phyloP scores from a whole-genome alignment of 2,797 vertebrate species.

The Holocentrus rufus region DNA sequence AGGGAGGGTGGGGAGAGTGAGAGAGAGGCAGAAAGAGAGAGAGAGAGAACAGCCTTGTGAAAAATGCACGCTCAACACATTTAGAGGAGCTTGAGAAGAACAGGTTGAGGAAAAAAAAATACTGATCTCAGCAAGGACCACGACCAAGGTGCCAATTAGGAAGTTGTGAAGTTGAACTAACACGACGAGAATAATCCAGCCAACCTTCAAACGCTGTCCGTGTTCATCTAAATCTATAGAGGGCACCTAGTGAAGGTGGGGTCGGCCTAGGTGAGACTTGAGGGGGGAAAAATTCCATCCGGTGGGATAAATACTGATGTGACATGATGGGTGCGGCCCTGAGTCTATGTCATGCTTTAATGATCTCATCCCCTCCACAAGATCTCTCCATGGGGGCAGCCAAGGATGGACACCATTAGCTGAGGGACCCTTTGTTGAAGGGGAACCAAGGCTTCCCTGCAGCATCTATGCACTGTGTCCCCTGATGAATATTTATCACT shows the following conservation, averaged over 20 bases:
- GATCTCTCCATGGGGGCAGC: constrained; percentile 68
- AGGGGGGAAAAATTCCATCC: constrained; percentile 9
- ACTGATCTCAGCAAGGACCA: constrained; percentile 85
- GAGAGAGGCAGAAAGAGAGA: constrained; percentile 54
- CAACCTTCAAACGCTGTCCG: constrained; percentile 74
- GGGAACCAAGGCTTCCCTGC: constrained; percentile 57
- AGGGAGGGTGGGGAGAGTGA: constrained; percentile 62
- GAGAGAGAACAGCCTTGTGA: constrained; percentile 72
- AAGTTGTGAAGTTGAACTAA: constrained; percentile 81
- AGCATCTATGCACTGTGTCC: constrained; percentile 57
- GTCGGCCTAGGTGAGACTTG: constrained; percentile 57
- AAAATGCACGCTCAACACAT: constrained; percentile 83
- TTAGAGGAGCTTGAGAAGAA: constrained; percentile 81
- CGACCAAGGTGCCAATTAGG: constrained; percentile 84
- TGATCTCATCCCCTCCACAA: constrained; percentile 68
- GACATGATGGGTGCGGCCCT: constrained; percentile 71
- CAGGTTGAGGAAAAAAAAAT: constrained; percentile 65
- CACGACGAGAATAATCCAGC: constrained; percentile 64
- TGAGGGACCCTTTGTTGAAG: constrained; percentile 75
- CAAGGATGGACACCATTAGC: constrained; percentile 78
- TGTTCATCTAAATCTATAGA: constrained; percentile 68
- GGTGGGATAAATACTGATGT: constrained; percentile 73
- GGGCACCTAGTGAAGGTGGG: constrained; percentile 53
- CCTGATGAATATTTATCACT: constrained; percentile 80
- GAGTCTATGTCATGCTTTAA: constrained; percentile 74